phyloP scores from a whole-genome alignment of 2,113 vertebrate species.

The Oreotrochilus melanogaster region DNA sequence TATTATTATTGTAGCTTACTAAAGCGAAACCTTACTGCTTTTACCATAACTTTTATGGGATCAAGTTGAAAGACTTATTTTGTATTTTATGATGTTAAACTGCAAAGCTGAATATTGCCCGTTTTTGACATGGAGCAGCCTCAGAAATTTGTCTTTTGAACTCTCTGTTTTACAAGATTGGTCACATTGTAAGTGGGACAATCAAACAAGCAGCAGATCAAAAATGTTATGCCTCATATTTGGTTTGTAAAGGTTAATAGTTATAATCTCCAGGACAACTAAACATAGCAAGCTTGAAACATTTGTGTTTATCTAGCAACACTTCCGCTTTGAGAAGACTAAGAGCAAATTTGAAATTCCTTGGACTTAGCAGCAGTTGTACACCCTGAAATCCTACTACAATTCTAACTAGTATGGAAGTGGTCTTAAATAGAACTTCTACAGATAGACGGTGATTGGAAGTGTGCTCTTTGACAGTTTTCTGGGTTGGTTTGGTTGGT shows the following conservation, averaged over 20 bases:
- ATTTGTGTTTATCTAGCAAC: not conserved
- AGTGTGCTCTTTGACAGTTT: not conserved
- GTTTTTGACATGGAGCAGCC: not conserved
- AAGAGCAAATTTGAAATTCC: not conserved
- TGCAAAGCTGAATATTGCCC: not conserved
- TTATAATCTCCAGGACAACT: not conserved
- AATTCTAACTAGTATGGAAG: not conserved
- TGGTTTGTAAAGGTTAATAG: not conserved
- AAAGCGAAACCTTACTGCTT: not conserved
- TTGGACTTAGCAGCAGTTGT: not conserved
- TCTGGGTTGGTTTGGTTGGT: not conserved
- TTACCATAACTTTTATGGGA: not conserved
- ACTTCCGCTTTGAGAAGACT: not conserved
- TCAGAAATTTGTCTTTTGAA: not conserved
- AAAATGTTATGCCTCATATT: not conserved
- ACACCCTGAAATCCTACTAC: not conserved
- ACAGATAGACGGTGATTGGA: not conserved
- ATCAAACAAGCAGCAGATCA: not conserved
- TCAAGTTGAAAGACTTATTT: not conserved
- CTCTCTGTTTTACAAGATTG: not conserved
- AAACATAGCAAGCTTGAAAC: not conserved
- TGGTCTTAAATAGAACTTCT: not conserved
- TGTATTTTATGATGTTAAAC: not conserved
- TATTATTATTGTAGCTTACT: not conserved
- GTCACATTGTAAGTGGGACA: not conserved